Conservation (phyloP, 2,888 invertebrate species). For the Corbicula japonica region DNA sequence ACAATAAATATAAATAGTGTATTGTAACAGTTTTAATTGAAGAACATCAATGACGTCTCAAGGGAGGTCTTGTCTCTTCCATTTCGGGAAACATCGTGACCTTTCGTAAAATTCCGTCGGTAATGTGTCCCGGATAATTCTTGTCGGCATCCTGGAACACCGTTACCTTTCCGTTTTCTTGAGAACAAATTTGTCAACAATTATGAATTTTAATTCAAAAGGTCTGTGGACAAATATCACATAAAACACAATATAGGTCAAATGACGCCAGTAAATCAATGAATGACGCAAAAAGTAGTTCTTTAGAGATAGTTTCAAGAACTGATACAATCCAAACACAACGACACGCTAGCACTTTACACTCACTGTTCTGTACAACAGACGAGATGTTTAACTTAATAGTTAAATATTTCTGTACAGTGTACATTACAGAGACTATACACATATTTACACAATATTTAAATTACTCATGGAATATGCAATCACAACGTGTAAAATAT, state of each 20-base stretch:
- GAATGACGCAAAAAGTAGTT: slow-evolving; percentile 30
- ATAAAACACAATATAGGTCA: slow-evolving; percentile 31
- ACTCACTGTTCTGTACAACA: too few relatives aligned
- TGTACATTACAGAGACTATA: slow-evolving; percentile 22
- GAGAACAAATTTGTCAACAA: slow-evolving; percentile 46
- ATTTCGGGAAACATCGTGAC: too few relatives aligned
- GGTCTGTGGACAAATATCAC: slow-evolving; percentile 49
- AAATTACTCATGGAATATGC: slow-evolving; percentile 47
- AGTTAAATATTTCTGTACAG: slow-evolving; percentile 45
- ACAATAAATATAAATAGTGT: too few relatives aligned
- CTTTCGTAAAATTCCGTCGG: too few relatives aligned
- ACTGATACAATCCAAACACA: slow-evolving; percentile 20
- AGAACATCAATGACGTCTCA: too few relatives aligned
- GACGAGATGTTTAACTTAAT: too few relatives aligned
- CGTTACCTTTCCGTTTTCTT: slow-evolving; percentile 20
- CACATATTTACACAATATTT: slow-evolving; percentile 47
- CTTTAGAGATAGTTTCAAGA: slow-evolving; percentile 21
- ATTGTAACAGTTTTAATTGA: too few relatives aligned
- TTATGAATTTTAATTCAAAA: slow-evolving; percentile 39
- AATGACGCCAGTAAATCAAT: slow-evolving; percentile 44
- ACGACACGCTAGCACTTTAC: slow-evolving; percentile 48
- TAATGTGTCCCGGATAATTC: too few relatives aligned
- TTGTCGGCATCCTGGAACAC: too few relatives aligned
- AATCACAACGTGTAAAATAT: slow-evolving; percentile 39
- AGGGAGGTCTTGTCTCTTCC: too few relatives aligned